Percentiles rank a stretch among this genome's conserved stretches.
phyloP scores from a whole-genome alignment of 2,113 vertebrate species.

The Sterrhoptilus dennistouni region DNA sequence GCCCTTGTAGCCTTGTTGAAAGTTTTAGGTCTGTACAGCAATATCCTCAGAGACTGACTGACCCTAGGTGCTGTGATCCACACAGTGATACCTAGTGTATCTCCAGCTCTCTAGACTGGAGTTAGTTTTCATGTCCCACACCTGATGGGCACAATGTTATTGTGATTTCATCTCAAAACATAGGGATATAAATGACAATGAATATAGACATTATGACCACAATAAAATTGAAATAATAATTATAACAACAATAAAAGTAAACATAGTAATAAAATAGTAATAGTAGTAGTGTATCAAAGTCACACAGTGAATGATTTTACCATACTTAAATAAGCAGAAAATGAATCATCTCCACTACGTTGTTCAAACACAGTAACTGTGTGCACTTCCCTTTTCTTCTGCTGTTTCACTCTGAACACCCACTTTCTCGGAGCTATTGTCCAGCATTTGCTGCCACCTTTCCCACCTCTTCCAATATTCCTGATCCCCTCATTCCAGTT shows the following conservation, averaged over 20 bases:
- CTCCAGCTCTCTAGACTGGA: background rate
- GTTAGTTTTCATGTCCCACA: background rate
- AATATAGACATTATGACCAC: background rate
- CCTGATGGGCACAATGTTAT: background rate
- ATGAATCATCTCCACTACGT: background rate
- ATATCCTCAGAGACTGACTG: background rate
- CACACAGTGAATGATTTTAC: background rate
- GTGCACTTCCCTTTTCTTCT: background rate
- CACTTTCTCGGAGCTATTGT: background rate
- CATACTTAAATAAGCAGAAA: background rate
- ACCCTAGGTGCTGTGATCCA: background rate
- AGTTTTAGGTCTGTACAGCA: background rate
- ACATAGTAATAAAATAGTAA: background rate
- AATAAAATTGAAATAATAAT: background rate
- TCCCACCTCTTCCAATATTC: background rate
- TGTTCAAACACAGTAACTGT: background rate
- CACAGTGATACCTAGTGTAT: accelerated
- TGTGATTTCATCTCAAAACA: background rate
- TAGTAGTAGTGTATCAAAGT: background rate
- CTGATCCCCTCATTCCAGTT: background rate
- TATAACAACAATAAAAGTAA: background rate
- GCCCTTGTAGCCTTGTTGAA: background rate
- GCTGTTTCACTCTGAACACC: background rate
- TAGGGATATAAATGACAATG: background rate
- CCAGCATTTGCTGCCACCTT: background rate